These are phyloP conservation scores for Clarias fuscus DNA, from an alignment of 2,797 vertebrate species.

Conservation along the genomic window DNA sequence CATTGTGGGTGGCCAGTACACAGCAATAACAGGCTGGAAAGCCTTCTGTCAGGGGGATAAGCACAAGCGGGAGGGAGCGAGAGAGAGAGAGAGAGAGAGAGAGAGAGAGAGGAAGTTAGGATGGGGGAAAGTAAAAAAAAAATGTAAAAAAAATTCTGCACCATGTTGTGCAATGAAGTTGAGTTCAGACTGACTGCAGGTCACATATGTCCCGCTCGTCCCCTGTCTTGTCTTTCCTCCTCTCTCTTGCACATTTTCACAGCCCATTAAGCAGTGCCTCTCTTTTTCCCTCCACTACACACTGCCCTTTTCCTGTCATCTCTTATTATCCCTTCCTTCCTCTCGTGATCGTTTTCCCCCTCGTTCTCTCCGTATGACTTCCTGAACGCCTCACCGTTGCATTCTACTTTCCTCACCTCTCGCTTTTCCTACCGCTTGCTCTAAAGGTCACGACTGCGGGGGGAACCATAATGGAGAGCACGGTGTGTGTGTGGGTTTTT, in stretches of 20 bases:
- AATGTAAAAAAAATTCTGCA: conserved; percentile 17
- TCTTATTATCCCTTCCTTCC: conserved; percentile 35
- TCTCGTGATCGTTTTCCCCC: conserved; percentile 17
- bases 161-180: conserved; percentile 8
- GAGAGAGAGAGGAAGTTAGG: not conserved
- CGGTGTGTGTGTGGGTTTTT: not conserved
- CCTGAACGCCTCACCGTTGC: conserved; percentile 26
- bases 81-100: not conserved
- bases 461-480: not conserved
- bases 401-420: not conserved
- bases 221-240: not conserved
- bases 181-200: not conserved
- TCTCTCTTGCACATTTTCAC: conserved; percentile 21
- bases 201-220: conserved; percentile 8
- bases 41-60: conserved; percentile 43
- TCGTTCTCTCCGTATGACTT: conserved; percentile 29
- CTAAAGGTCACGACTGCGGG: conserved; percentile 27
- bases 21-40: conserved; percentile 47
- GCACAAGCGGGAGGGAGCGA: conserved; percentile 20
- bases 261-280: conserved; percentile 11
- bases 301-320: conserved; percentile 35
- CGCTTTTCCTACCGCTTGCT: not conserved
- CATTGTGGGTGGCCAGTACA: conserved; percentile 54
- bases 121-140: not conserved
- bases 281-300: conserved; percentile 18